Evolutionary conservation across 2,113 vertebrate species (phyloP).

Genomic region (Naja naja): DNA sequence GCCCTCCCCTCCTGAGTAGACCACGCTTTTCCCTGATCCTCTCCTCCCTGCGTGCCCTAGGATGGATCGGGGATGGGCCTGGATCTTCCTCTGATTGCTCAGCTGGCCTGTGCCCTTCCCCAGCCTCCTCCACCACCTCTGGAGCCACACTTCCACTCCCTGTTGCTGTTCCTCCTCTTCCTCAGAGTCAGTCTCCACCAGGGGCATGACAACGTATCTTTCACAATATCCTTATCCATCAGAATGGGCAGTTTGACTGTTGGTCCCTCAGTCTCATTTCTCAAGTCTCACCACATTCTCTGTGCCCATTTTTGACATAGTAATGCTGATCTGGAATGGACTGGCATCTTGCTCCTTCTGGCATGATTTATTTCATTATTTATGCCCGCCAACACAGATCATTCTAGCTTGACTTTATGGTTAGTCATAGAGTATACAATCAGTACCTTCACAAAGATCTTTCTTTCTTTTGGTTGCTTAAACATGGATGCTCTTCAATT

Average conservation of each 20-base stretch:
- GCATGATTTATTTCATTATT: background rate
- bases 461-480: background rate
- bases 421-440: background rate
- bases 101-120: no score
- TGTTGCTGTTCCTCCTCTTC: no score
- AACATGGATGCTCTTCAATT: background rate
- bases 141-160: no score
- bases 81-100: no score
- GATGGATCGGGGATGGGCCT: no score
- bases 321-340: background rate
- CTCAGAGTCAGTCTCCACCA: no score
- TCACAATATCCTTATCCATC: background rate
- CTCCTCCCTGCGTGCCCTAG: no score
- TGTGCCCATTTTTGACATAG: background rate
- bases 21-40: no score
- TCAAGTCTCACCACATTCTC: background rate
- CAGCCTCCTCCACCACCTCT: no score
- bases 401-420: background rate
- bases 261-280: background rate
- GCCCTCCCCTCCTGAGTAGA: no score
- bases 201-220: no score
- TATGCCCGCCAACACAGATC: background rate
- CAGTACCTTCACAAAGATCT: background rate
- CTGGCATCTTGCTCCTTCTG: background rate
- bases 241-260: background rate